These are phyloP conservation scores for Drosophila sordidula DNA, from an alignment of 2,888 invertebrate species.

Conservation along the genomic window DNA sequence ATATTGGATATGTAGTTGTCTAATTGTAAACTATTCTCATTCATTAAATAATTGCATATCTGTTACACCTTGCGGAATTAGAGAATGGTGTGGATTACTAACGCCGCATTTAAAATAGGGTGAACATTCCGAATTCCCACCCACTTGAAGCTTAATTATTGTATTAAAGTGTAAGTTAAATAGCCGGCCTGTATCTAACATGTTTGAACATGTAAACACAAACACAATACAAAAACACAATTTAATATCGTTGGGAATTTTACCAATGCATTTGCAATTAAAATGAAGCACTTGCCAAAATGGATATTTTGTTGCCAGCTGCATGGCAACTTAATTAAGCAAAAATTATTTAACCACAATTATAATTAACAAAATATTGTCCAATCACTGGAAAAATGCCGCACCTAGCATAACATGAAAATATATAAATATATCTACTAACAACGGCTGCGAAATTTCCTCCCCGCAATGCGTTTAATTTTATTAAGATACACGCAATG, in stretches of 20 bases:
- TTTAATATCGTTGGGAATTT: not conserved
- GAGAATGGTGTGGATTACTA: not conserved
- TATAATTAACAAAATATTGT: slow-evolving; percentile 53
- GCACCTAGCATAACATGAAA: not conserved
- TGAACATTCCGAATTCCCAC: not conserved
- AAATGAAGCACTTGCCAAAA: slow-evolving; percentile 8
- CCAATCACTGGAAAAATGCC: slow-evolving; percentile 1
- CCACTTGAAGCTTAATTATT: not conserved
- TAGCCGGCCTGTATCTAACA: not conserved
- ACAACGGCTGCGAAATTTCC: slow-evolving; percentile 2
- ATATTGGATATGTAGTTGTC: not conserved
- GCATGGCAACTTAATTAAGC: slow-evolving; percentile 54
- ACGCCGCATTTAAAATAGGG: not conserved
- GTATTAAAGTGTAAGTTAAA: not conserved
- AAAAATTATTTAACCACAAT: slow-evolving; percentile 52
- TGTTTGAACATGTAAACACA: not conserved
- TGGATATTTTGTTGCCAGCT: slow-evolving; percentile 5
- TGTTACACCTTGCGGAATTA: not conserved
- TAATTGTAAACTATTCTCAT: not conserved
- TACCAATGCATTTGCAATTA: slow-evolving; percentile 11
- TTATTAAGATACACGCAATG: slow-evolving; percentile 31
- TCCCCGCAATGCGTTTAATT: slow-evolving; percentile 34
- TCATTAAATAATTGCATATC: not conserved
- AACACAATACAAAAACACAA: not conserved
- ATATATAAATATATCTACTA: slow-evolving; percentile 4